Evolutionary conservation across 2,888 invertebrate species (phyloP).

Genomic region (Vanessa cardui): DNA sequence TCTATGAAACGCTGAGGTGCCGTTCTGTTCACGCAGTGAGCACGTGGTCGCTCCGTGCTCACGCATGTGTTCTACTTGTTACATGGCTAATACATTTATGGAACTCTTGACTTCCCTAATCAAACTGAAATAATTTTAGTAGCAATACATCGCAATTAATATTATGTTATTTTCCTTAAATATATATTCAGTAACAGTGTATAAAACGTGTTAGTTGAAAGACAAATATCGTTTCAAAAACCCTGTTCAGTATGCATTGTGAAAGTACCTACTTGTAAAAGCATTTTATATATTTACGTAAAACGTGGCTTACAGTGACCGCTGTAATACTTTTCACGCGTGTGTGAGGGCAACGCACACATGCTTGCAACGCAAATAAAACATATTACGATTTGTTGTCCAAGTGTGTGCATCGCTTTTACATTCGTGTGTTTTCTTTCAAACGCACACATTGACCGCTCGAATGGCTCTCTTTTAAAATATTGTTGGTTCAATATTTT

Average conservation of each 20-base stretch:
- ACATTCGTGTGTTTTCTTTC: background rate
- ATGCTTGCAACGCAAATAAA: background rate
- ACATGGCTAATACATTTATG: background rate
- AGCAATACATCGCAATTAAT: no score
- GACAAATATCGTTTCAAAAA: background rate
- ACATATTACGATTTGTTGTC: slow-evolving; percentile 1
- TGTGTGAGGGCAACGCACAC: background rate
- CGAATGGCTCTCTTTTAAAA: background rate
- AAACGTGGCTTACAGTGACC: slow-evolving; percentile 4
- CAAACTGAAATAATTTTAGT: background rate
- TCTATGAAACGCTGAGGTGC: background rate
- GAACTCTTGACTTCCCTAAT: background rate
- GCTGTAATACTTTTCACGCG: background rate
- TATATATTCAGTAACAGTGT: no score
- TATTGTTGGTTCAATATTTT: background rate
- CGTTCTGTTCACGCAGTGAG: slow-evolving; percentile 42
- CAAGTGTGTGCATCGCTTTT: slow-evolving; percentile 1
- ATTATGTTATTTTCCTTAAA: no score
- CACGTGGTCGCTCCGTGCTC: slow-evolving; percentile 45
- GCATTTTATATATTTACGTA: background rate
- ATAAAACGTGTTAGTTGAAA: background rate
- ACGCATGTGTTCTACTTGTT: background rate
- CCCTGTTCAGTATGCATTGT: background rate
- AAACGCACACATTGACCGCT: background rate
- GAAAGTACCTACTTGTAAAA: background rate